Percentiles rank a stretch among this genome's conserved stretches.
Conservation (phyloP, 1,140 invertebrate species). For the Trichoplusia ni region DNA sequence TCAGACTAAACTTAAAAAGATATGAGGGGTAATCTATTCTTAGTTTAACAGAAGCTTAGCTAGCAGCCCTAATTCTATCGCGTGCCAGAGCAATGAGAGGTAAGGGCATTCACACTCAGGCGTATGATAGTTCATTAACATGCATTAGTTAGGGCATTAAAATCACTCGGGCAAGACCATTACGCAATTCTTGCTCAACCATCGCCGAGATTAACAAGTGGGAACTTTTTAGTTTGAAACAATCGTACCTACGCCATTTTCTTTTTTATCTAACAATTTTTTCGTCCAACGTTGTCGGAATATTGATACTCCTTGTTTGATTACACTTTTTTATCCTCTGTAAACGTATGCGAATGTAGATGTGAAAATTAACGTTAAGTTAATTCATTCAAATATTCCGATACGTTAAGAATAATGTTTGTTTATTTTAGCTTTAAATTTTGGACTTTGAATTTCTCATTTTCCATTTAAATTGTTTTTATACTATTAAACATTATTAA, state of each 20-base stretch:
- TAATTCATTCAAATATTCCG: no score
- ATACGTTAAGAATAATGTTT: no score
- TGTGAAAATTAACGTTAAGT: no score
- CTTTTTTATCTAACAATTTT: not conserved
- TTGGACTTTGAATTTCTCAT: no score
- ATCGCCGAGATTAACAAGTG: slow-evolving; percentile 15
- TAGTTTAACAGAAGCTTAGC: not conserved
- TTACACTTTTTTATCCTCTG: no score
- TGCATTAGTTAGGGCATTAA: slow-evolving; percentile 36
- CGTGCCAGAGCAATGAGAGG: slow-evolving; percentile 31
- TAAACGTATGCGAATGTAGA: no score
- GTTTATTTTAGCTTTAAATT: no score
- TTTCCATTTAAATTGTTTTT: no score
- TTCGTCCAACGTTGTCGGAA: not conserved
- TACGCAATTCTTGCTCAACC: slow-evolving; percentile 34
- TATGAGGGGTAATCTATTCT: no score
- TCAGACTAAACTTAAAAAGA: no score
- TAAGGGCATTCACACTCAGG: slow-evolving; percentile 36
- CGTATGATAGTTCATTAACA: slow-evolving; percentile 38
- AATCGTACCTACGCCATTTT: not conserved
- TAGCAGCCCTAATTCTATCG: slow-evolving; percentile 28
- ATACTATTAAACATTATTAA: no score
- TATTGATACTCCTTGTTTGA: no score
- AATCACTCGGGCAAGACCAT: slow-evolving; percentile 34
- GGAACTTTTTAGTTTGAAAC: not conserved